Base-by-base conservation (phyloP, 2,797 vertebrate genomes). In the Acrossocheilus wenchowensis region DNA sequence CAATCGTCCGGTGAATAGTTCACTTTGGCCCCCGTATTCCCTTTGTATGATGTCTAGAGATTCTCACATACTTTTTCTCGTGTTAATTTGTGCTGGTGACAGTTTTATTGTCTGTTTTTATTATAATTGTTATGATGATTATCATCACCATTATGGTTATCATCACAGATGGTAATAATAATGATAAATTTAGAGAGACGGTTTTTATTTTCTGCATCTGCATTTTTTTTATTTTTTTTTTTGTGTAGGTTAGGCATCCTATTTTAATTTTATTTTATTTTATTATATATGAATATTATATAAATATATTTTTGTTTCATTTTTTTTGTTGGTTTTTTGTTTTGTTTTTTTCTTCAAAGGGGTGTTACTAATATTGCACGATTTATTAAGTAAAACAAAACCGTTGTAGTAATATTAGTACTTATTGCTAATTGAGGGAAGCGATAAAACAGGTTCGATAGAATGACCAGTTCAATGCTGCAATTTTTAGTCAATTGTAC, bases 31-130 rank as follows among this genome's bases (percentile, higher is more conserved):
- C 92, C 78, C 92, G 92, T 96, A 95, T 95, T 94, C 93, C 94
- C 95, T 94, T 95, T 94, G 96, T 96, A 95, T 90, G 93, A 95
- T 90, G 94, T 97, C 95, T 95, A 93, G 91, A 94, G 93, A 94
- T 91, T 95, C 93, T 96, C 94, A 94, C 95, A 80, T 95, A 94
- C 95, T 94, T 96, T 95, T 95, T 96, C 95, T 96, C 71, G 96
- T 97, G 96, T 97, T 97, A 95, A 93, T 95, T 96, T 95, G 96
- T 97, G 96, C 96, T 96, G 96, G 96, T 97, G 97, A 97, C 96
- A 95, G 96, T 97, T 97, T 94, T 96, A 96, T 96, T 96, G 96
- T 96, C 94, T 95, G 93, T 93, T 96, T 96, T 94, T 94, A 92
- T 91, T 92, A 81, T 93, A 91, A 92, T 89, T 91, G 91, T 92